Conservation (phyloP, 2,113 vertebrate species). For the Amblyornis subalaris region DNA sequence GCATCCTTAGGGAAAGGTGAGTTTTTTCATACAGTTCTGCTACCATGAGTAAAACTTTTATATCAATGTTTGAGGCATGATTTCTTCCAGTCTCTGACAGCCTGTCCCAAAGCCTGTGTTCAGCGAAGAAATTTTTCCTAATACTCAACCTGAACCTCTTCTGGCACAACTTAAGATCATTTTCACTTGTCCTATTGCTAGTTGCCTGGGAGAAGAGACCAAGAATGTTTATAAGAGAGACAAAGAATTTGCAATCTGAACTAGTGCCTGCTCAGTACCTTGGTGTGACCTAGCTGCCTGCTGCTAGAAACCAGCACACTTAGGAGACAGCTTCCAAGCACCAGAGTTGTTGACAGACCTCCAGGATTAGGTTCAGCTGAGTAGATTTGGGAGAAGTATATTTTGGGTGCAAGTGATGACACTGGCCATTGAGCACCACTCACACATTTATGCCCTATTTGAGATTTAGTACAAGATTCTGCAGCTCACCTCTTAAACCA, state of each 20-base stretch:
- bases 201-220: neutral
- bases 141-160: neutral
- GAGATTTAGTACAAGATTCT: neutral
- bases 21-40: too few species aligned
- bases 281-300: neutral
- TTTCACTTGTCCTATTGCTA: neutral
- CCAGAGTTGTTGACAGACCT: neutral
- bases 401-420: neutral
- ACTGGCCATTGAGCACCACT: neutral
- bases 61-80: too few species aligned
- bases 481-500: neutral
- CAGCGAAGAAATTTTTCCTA: neutral
- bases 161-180: neutral
- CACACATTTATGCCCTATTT: accelerated
- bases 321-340: neutral
- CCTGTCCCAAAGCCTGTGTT: neutral
- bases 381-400: neutral
- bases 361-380: neutral
- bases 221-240: neutral
- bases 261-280: neutral
- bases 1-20: too few species aligned
- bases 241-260: neutral
- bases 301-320: neutral
- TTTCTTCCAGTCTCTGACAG: neutral
- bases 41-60: too few species aligned